Conservation (phyloP, 2,797 vertebrate genomes). For the Coreius guichenoti region DNA sequence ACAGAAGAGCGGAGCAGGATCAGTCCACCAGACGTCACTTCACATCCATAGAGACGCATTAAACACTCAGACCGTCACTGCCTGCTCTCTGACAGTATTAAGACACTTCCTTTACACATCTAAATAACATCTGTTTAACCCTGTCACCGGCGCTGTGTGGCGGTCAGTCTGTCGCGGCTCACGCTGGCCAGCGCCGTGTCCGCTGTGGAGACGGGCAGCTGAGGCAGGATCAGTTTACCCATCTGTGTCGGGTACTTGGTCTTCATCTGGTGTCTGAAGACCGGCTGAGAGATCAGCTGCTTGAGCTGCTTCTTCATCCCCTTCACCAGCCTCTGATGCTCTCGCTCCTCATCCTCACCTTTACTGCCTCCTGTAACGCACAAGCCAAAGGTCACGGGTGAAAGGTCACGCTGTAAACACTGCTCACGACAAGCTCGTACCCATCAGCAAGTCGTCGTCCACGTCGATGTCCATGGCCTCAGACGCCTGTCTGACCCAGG, state of each 20-base stretch:
- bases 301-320: slow-evolving; percentile 92
- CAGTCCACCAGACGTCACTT: background rate
- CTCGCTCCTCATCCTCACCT: slow-evolving; percentile 81
- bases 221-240: slow-evolving; percentile 81
- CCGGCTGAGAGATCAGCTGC: slow-evolving; percentile 82
- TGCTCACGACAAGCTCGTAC: slow-evolving; percentile 66
- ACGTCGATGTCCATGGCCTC: slow-evolving; percentile 92
- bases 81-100: background rate
- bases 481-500: slow-evolving; percentile 92
- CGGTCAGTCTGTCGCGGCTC: slow-evolving; percentile 61
- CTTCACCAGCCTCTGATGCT: slow-evolving; percentile 87
- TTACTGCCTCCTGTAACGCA: slow-evolving; percentile 74
- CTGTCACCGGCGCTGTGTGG: background rate
- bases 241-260: slow-evolving; percentile 95
- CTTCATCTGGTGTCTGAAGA: slow-evolving; percentile 86
- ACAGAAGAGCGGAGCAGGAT: background rate
- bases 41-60: background rate
- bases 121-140: background rate
- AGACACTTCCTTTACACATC: background rate
- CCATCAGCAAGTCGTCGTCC: slow-evolving; percentile 89
- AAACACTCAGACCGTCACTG: background rate
- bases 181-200: slow-evolving; percentile 81
- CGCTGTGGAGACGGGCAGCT: slow-evolving; percentile 59
- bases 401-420: background rate
- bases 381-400: background rate